A percentile compares a stretch with the other conserved stretches of the same genome.
These are phyloP conservation scores for Sycophila texana DNA, from an alignment of 2,888 invertebrate genomes.

Conservation along the genomic window DNA sequence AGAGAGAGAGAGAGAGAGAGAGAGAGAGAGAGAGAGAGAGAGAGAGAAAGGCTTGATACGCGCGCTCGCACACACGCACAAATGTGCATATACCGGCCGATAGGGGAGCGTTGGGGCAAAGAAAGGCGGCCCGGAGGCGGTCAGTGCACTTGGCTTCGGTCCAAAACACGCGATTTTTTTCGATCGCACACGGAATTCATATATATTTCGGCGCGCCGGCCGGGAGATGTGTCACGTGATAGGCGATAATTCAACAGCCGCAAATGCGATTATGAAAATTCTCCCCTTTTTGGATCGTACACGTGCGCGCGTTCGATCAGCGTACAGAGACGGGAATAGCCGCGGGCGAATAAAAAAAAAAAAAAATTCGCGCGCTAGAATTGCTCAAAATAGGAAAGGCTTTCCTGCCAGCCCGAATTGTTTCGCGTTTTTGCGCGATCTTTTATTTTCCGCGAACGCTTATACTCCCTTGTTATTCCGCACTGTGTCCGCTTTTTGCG, in stretches of 20 bases:
- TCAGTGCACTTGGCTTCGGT: no score
- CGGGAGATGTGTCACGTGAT: slow-evolving; percentile 27
- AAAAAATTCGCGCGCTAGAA: background rate
- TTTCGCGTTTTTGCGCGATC: background rate
- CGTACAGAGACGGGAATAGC: no score
- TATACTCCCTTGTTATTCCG: background rate
- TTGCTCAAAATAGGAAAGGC: background rate
- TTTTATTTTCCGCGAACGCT: no score
- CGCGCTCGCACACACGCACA: background rate
- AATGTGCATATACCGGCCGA: no score
- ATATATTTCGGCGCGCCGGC: slow-evolving; percentile 21
- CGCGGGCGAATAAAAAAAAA: no score
- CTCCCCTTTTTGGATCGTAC: background rate
- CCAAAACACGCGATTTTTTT: slow-evolving; percentile 19
- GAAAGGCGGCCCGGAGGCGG: slow-evolving; percentile 3
- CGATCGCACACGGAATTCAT: slow-evolving; percentile 23
- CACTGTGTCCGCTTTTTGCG: background rate
- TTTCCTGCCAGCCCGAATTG: background rate
- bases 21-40: background rate
- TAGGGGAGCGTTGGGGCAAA: background rate
- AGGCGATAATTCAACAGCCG: slow-evolving; percentile 36
- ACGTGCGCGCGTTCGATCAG: background rate
- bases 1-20: no score
- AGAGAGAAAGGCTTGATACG: background rate
- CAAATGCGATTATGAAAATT: slow-evolving; percentile 45